Conservation (phyloP, 2,888 invertebrate genomes). For the Caenorhabditis doughertyi region DNA sequence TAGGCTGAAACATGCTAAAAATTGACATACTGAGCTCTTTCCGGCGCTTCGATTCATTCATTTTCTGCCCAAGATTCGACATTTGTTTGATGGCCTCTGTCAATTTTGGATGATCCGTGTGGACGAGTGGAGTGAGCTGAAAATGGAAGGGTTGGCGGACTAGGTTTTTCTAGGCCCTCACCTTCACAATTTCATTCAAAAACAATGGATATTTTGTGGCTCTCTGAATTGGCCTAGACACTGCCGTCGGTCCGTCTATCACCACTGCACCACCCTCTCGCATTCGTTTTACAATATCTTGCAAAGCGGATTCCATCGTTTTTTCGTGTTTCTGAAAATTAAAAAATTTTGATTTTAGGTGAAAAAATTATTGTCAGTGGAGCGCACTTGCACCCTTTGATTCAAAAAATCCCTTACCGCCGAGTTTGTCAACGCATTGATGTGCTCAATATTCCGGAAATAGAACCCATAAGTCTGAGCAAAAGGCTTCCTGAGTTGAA, state of each 20-base stretch:
- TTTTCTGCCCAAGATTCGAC: constrained; percentile 78
- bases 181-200: constrained; percentile 77
- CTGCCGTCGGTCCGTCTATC: constrained; percentile 77
- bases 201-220: constrained; percentile 80
- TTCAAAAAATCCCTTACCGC: too few relatives aligned
- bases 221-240: constrained; percentile 78
- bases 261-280: constrained; percentile 61
- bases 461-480: constrained; percentile 78
- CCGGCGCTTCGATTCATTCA: constrained; percentile 80
- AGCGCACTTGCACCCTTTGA: too few relatives aligned
- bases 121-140: constrained; percentile 77
- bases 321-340: constrained; percentile 67
- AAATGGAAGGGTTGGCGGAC: too few relatives aligned
- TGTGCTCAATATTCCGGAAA: constrained; percentile 79
- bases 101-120: constrained; percentile 80
- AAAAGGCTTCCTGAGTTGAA: constrained; percentile 76
- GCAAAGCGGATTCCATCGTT: constrained; percentile 70
- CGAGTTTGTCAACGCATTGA: constrained; percentile 75
- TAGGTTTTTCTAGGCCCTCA: too few relatives aligned
- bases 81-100: constrained; percentile 78
- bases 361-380: background rate
- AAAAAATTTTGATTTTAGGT: constrained; percentile 6
- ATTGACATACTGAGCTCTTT: constrained; percentile 81
- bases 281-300: constrained; percentile 69
- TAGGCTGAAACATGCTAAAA: background rate